These are phyloP conservation scores for Scomber colias DNA, from an alignment of 2,113 vertebrate species.

Conservation along the genomic window DNA sequence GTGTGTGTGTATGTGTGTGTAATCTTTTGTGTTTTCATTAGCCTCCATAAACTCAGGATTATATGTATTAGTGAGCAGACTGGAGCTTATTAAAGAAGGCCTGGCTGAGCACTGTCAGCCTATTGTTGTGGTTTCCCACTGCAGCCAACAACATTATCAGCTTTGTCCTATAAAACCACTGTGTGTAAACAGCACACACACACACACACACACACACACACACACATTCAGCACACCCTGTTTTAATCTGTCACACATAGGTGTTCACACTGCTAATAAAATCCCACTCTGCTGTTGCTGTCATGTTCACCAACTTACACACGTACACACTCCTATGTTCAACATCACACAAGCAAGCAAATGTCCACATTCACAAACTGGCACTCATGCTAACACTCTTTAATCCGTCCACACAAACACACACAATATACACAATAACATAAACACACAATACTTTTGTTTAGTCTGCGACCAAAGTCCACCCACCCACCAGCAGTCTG, in stretches of 20 bases:
- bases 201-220: conserved; percentile 32
- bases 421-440: conserved; percentile 10
- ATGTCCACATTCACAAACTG: conserved; percentile 3
- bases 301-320: not conserved
- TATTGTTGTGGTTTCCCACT: conserved; percentile 73
- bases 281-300: not conserved
- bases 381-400: not conserved
- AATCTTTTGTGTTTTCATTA: conserved; percentile 51
- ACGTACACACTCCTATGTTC: not conserved
- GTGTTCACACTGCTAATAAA: conserved; percentile 23
- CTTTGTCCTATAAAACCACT: conserved; percentile 63
- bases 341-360: not conserved
- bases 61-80: conserved; percentile 61
- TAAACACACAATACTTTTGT: conserved; percentile 51
- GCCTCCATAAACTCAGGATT: conserved; percentile 53
- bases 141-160: conserved; percentile 73
- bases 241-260: conserved; percentile 17
- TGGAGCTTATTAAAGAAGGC: conserved; percentile 65
- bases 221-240: not conserved
- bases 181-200: conserved; percentile 43
- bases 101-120: conserved; percentile 49
- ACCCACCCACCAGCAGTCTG: conserved; percentile 76
- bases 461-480: conserved; percentile 68
- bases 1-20: conserved; percentile 37
- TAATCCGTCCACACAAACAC: not conserved